A percentile compares a stretch with the other conserved stretches of the same genome.
Evolutionary conservation across 2,797 vertebrate genomes (phyloP).

Genomic region (Silurus aristotelis): DNA sequence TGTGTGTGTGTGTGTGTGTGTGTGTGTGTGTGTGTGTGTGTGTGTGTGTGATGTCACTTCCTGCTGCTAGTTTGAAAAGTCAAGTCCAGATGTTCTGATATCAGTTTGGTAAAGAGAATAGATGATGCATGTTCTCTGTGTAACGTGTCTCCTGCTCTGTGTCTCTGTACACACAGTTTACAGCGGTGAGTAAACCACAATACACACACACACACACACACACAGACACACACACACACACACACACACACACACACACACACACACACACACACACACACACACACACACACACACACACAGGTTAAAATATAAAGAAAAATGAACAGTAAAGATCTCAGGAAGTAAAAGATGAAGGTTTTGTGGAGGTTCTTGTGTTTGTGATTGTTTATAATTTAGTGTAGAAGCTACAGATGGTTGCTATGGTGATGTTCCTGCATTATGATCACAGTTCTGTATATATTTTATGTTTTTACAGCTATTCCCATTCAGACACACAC

Average conservation of each 20-base stretch:
- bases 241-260: not conserved
- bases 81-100: not conserved
- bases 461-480: not conserved
- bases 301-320: too few relatives aligned
- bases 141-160: not conserved
- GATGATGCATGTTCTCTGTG: not conserved
- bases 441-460: too few relatives aligned
- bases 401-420: too few relatives aligned
- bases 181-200: not conserved
- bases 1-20: not conserved
- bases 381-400: too few relatives aligned
- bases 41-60: not conserved
- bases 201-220: not conserved
- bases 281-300: too few relatives aligned
- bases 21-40: too few relatives aligned
- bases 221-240: too few relatives aligned
- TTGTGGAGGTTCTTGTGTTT: too few relatives aligned
- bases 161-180: not conserved
- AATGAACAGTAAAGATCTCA: too few relatives aligned
- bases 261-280: not conserved
- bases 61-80: not conserved
- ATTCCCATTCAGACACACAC: not conserved
- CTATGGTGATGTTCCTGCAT: too few relatives aligned
- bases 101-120: not conserved
- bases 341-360: too few relatives aligned